Percentiles rank a stretch among this genome's conserved stretches.
Evolutionary conservation across 2,113 vertebrate species (phyloP).

Genomic region (Tyrannus savana): DNA sequence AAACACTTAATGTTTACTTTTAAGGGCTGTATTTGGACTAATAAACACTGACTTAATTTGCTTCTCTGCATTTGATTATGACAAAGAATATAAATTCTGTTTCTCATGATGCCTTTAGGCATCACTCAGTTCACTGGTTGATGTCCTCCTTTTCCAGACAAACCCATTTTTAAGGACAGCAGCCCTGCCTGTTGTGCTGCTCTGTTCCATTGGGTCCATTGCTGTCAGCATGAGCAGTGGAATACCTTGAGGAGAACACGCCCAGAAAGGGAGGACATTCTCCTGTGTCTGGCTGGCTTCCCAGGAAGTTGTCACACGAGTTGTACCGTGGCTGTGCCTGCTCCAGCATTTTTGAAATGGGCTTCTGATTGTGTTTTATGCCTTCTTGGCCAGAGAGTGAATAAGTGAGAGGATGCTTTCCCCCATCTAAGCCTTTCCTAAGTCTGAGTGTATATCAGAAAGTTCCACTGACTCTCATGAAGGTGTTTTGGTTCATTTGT

Average conservation of each 20-base stretch:
- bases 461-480: neutral
- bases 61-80: neutral
- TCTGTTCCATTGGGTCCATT: neutral
- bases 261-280: neutral
- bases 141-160: neutral
- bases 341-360: neutral
- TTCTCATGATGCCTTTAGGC: neutral
- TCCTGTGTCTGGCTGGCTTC: neutral
- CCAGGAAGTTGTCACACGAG: neutral
- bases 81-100: neutral
- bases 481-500: neutral
- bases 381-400: neutral
- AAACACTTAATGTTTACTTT: constrained; percentile 19
- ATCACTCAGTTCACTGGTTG: neutral
- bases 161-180: neutral
- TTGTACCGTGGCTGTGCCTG: neutral
- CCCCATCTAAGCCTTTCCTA: neutral
- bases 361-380: neutral
- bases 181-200: neutral
- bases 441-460: neutral
- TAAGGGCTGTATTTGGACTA: neutral
- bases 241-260: neutral
- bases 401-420: neutral
- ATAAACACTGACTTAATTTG: constrained; percentile 1
- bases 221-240: neutral